Evolutionary conservation across 1,140 invertebrate species (phyloP), one percentile per base, ranked within the genome.

Genomic region (Mizuhopecten yessoensis): DNA sequence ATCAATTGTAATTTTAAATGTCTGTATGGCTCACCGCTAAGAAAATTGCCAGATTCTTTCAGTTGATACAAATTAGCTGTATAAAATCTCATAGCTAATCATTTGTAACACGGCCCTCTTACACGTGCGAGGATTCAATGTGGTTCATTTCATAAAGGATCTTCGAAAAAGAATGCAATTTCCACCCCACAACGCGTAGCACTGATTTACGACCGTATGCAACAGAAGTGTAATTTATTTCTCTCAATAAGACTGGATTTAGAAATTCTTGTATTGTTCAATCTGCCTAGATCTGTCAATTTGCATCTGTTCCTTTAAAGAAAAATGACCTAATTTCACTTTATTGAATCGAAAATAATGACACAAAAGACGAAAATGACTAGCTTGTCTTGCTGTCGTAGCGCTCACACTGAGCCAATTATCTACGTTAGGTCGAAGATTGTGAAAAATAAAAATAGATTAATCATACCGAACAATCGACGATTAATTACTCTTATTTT

Each of bases 231-330:
- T 75, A 75, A 75, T 75, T 75, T 75, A 75, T 75, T 75, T 75
- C 57, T 75, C n/a, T 29, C 57, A 75, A 75, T 75, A 75, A 75
- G 57, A n/a, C 23, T 75, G 57, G 57, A 75, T 75, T 75, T 29
- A 75, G 57, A 75, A 75, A 75, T 75, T 75, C 57, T 75, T 75
- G 45, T n/a, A 75, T 75, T 75, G 57, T 75, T 75, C 57, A 75
- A 13, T 75, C 57, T 75, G 23, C 1, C 20, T 75, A 17, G 57
- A 75, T 75, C 57, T 75, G 57, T 29, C 57, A 75, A 75, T 75
- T 75, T 75, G n/a, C 57, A 75, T 75, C 57, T 75, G 57, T 75
- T 75, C 57, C 57, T n/a, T 75, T 75, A 75, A 29, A 75, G 57
- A 75, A 75, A 75, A 75, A 75, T 75, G 57, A 75, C 57, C 57